Evolutionary conservation across 1,140 invertebrate genomes (phyloP).

Genomic region (Ceratosolen solmsi): DNA sequence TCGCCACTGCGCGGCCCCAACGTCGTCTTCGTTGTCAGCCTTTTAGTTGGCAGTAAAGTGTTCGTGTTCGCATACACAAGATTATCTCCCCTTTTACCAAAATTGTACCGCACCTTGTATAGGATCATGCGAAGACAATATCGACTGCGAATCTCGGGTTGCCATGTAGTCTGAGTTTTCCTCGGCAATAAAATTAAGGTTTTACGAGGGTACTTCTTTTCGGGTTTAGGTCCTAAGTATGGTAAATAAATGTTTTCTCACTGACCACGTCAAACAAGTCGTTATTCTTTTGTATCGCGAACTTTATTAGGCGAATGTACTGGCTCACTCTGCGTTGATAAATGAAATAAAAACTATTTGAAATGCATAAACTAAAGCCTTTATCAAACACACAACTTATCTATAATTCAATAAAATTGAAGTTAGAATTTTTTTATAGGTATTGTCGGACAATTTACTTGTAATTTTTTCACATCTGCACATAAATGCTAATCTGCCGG

Average conservation of each 20-base stretch:
- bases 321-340: not conserved
- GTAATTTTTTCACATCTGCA: no score
- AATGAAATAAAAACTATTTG: not conserved
- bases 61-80: conserved; percentile 2
- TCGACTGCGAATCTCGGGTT: not conserved
- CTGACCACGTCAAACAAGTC: not conserved
- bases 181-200: not conserved
- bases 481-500: no score
- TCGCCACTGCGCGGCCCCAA: not conserved
- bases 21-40: not conserved
- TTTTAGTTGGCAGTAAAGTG: conserved; percentile 35
- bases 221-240: not conserved
- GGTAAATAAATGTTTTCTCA: not conserved
- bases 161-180: not conserved
- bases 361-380: not conserved
- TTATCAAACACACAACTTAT: no score
- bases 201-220: not conserved
- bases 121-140: not conserved
- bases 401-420: no score
- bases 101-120: not conserved
- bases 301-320: not conserved
- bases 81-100: conserved; percentile 15
- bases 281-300: not conserved
- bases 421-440: no score
- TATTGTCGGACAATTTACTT: no score